Evolutionary conservation across 2,888 invertebrate genomes (phyloP).

Genomic region (Perdita meconis): DNA sequence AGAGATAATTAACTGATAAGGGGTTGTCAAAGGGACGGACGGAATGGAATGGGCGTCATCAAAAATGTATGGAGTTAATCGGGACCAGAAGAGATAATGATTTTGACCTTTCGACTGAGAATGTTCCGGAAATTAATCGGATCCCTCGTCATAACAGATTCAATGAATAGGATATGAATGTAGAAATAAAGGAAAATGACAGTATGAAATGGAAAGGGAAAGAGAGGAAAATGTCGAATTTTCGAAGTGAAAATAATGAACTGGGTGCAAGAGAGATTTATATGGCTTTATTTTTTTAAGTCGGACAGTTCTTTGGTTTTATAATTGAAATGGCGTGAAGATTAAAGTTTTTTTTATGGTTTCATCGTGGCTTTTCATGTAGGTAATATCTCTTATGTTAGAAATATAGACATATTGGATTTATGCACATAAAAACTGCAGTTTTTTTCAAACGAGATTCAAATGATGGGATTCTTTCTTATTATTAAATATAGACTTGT

Average conservation of each 20-base stretch:
- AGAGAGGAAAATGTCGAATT: background rate
- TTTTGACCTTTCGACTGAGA: slow-evolving; percentile 3
- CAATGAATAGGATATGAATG: slow-evolving; percentile 73
- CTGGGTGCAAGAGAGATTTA: background rate
- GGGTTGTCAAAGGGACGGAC: slow-evolving; percentile 12
- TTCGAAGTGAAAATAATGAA: background rate
- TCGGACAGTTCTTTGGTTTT: no score
- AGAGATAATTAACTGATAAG: slow-evolving; percentile 77
- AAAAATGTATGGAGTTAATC: slow-evolving; percentile 34
- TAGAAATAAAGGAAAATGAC: slow-evolving; percentile 21
- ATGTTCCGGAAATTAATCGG: slow-evolving; percentile 62
- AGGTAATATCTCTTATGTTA: no score
- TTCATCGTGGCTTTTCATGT: background rate
- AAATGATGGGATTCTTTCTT: no score
- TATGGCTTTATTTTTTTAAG: background rate
- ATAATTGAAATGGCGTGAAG: no score
- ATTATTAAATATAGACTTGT: no score
- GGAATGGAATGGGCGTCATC: slow-evolving; percentile 6
- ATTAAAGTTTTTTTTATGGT: background rate
- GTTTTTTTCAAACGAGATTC: no score
- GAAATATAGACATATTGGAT: no score
- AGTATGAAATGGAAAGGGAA: background rate
- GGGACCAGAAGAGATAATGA: background rate
- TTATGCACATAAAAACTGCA: no score
- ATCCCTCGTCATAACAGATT: slow-evolving; percentile 73